Percentiles rank a stretch among this genome's conserved stretches.
These are phyloP conservation scores for Nannospalax galili DNA, from an alignment of 2,113 vertebrate species.

Conservation along the genomic window DNA sequence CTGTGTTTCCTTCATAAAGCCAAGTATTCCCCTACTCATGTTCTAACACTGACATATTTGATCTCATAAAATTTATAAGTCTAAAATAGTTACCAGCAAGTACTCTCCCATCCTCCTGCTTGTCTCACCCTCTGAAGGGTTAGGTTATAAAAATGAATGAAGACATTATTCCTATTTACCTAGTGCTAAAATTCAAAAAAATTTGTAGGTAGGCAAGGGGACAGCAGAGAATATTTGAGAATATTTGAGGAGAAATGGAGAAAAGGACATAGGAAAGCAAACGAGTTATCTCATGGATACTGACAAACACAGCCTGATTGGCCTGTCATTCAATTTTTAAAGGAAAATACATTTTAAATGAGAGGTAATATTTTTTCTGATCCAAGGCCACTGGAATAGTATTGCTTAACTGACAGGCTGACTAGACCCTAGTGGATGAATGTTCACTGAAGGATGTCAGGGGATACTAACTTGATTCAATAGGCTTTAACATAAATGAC, in stretches of 20 bases:
- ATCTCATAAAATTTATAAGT: conserved; percentile 79
- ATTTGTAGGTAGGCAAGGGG: background rate
- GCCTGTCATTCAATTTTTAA: background rate
- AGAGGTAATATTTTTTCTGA: background rate
- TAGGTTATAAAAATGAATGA: conserved; percentile 81
- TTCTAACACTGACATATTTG: conserved; percentile 64
- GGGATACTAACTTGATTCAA: too few species aligned
- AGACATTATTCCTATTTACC: conserved; percentile 80
- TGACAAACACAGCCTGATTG: background rate
- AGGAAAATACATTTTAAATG: background rate
- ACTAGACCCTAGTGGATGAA: too few species aligned
- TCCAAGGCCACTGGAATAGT: too few species aligned
- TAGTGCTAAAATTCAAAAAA: conserved; percentile 61
- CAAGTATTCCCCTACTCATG: conserved; percentile 50
- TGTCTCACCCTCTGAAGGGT: conserved; percentile 69
- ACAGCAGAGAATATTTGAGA: conserved; percentile 45
- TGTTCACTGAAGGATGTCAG: too few species aligned
- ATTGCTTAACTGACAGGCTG: too few species aligned
- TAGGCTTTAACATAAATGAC: too few species aligned
- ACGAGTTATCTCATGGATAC: background rate
- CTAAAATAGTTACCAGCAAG: conserved; percentile 72
- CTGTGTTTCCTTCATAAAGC: conserved; percentile 63
- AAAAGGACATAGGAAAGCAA: background rate
- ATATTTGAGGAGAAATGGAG: conserved; percentile 16
- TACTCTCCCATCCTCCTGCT: conserved; percentile 43